phyloP scores from a whole-genome alignment of 64 coral and sea anemone genomes.

The Pachyseris speciosa region DNA sequence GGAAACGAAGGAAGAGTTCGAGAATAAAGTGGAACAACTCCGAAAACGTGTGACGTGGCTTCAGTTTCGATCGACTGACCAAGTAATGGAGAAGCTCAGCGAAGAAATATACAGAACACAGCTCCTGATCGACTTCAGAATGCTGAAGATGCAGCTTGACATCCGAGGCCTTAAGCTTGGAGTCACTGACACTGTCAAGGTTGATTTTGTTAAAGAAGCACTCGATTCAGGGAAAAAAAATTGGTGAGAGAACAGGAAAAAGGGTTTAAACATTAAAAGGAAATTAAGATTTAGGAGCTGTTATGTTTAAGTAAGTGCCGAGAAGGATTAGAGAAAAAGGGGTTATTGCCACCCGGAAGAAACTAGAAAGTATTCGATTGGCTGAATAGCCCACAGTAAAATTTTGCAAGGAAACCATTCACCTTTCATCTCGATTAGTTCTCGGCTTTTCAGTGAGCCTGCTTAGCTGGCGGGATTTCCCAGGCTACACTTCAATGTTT shows the following conservation, averaged over 20 bases:
- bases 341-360: no score
- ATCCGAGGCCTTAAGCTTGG: background rate
- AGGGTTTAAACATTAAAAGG: background rate
- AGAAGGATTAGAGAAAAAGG: no score
- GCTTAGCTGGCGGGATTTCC: no score
- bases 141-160: background rate
- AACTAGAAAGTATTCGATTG: no score
- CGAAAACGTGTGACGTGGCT: slow-evolving; percentile 1
- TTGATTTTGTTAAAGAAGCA: background rate
- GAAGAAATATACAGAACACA: slow-evolving; percentile 43
- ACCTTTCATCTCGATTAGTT: no score
- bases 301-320: background rate
- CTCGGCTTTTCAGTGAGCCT: no score
- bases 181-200: background rate
- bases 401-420: no score
- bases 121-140: slow-evolving; percentile 11
- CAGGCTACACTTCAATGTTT: no score
- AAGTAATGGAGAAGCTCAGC: slow-evolving; percentile 60
- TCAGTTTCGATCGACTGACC: background rate
- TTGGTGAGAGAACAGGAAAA: background rate
- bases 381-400: no score
- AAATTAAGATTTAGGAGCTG: background rate
- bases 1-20: background rate
- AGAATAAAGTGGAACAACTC: slow-evolving; percentile 26
- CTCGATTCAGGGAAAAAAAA: background rate